These are phyloP conservation scores for Oasisia sp. DNA, from an alignment of 2,888 invertebrate genomes.

Conservation along the genomic window DNA sequence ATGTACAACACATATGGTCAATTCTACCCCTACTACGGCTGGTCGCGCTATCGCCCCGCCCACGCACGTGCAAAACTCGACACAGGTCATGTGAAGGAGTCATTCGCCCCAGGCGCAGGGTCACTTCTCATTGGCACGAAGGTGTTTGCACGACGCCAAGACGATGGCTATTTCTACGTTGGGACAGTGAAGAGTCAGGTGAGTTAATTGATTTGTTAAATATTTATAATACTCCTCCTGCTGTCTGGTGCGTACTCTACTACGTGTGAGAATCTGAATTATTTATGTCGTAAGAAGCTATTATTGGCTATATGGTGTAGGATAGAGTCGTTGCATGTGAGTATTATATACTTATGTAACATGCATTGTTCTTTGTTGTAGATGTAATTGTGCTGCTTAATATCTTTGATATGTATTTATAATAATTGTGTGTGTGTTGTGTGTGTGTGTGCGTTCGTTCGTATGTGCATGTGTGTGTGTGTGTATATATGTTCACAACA, in stretches of 20 bases:
- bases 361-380: not conserved
- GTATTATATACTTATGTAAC: no score
- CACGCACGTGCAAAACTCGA: not conserved
- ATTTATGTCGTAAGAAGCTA: no score
- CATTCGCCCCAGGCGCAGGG: conserved; percentile 55
- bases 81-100: not conserved
- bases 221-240: not conserved
- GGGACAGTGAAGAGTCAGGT: conserved; percentile 64
- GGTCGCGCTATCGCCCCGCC: conserved; percentile 50
- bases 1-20: conserved; percentile 32
- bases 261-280: no score
- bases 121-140: conserved; percentile 58
- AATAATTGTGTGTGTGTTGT: not conserved
- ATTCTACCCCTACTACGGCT: conserved; percentile 28
- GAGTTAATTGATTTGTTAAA: conserved; percentile 30
- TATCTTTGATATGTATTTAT: not conserved
- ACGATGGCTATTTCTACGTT: conserved; percentile 63
- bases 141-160: conserved; percentile 59
- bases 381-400: not conserved
- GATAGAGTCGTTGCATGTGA: no score
- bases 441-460: no score
- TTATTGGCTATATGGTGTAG: no score
- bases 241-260: no score
- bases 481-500: no score
- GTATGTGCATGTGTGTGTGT: no score